Evolutionary conservation across 1,140 invertebrate species (phyloP).

Genomic region (Pseudomyrmex concolor): DNA sequence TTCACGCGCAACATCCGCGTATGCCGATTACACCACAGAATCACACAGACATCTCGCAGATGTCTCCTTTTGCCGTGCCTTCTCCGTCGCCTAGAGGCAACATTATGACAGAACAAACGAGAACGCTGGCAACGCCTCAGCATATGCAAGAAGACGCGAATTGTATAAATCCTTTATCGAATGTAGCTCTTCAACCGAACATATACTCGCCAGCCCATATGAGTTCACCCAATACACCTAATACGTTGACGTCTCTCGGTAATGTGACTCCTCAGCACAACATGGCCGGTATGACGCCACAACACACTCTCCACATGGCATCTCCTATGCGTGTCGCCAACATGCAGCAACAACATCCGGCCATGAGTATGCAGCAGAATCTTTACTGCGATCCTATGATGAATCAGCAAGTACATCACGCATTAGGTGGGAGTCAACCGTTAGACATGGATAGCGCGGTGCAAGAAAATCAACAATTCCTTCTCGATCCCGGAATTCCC

Average conservation of each 20-base stretch:
- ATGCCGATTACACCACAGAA: conserved; percentile 84
- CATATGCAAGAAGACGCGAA: conserved; percentile 84
- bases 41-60: conserved; percentile 85
- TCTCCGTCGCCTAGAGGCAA: conserved; percentile 83
- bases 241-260: conserved; percentile 66
- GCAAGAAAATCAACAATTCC: conserved; percentile 78
- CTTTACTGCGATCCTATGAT: conserved; percentile 80
- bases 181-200: conserved; percentile 85
- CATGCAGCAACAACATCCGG: conserved; percentile 83
- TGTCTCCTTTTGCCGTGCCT: conserved; percentile 83
- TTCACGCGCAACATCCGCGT: conserved; percentile 86
- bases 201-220: conserved; percentile 85
- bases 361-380: conserved; percentile 77
- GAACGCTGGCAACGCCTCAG: conserved; percentile 85
- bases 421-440: conserved; percentile 71
- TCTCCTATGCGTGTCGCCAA: conserved; percentile 72
- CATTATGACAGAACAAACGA: conserved; percentile 85
- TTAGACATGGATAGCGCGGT: conserved; percentile 76
- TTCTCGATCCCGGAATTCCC: conserved; percentile 80
- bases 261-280: conserved; percentile 79
- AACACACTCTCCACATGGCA: conserved; percentile 67
- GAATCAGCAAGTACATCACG: conserved; percentile 80
- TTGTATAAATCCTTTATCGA: conserved; percentile 85
- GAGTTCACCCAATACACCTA: conserved; percentile 77
- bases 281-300: conserved; percentile 36